Evolutionary conservation across 2,888 invertebrate species (phyloP).

Genomic region (Epistrophe eligans): DNA sequence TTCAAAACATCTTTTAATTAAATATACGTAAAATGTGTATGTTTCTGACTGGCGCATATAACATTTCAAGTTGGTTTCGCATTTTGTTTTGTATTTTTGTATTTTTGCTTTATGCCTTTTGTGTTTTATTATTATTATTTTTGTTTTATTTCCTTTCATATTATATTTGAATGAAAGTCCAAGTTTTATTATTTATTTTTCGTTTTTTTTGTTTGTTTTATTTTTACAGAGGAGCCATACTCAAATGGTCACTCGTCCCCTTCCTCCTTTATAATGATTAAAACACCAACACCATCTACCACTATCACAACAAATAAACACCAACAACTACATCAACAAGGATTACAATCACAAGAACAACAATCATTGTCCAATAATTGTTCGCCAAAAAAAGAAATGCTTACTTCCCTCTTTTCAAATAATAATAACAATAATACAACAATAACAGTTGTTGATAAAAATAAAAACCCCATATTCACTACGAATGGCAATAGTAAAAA

Average conservation of each 20-base stretch:
- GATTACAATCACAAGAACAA: conserved; percentile 73
- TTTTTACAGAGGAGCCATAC: conserved; percentile 81
- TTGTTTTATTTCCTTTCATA: conserved; percentile 19
- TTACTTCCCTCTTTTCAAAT: conserved; percentile 62
- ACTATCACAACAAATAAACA: conserved; percentile 70
- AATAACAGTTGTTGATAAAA: conserved; percentile 72
- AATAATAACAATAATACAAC: conserved; percentile 70
- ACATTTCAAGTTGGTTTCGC: neutral
- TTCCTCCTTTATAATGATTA: conserved; percentile 77
- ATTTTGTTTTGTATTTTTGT: conserved; percentile 29
- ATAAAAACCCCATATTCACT: conserved; percentile 56
- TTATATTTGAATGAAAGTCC: conserved; percentile 43
- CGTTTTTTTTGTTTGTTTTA: conserved; percentile 75
- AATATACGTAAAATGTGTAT: neutral
- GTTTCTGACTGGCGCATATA: neutral
- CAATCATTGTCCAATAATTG: conserved; percentile 53
- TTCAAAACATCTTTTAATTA: conserved; percentile 40
- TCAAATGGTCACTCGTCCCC: conserved; percentile 79
- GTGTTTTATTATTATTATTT: conserved; percentile 39
- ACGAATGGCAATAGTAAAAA: conserved; percentile 37
- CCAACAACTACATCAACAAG: conserved; percentile 77
- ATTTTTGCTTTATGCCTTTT: conserved; percentile 59
- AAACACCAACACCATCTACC: conserved; percentile 75
- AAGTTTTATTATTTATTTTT: conserved; percentile 58
- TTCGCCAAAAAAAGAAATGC: conserved; percentile 67